Conservation (phyloP, 2,888 invertebrate genomes). For the Agriopis aurantiaria region DNA sequence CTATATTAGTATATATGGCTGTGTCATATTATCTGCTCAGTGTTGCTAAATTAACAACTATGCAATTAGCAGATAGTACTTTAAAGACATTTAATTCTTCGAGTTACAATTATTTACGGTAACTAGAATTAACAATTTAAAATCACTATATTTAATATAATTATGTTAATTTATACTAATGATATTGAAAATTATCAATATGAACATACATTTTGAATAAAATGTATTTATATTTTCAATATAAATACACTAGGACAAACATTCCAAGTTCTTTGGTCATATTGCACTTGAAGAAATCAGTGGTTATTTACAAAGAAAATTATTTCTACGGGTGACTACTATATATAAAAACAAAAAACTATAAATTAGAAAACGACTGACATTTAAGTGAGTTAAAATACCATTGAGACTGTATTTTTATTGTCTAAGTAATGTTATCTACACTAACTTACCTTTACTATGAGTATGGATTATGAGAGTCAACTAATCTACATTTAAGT, state of each 20-base stretch:
- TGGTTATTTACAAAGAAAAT: too few relatives aligned
- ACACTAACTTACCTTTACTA: constrained; percentile 2
- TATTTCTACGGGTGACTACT: too few relatives aligned
- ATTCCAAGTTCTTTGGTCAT: too few relatives aligned
- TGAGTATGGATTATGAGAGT: background rate
- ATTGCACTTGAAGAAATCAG: too few relatives aligned
- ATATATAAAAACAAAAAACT: too few relatives aligned
- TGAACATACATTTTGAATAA: background rate
- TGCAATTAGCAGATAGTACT: constrained; percentile 12
- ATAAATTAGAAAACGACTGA: too few relatives aligned
- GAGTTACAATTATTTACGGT: constrained; percentile 3
- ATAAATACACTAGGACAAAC: too few relatives aligned
- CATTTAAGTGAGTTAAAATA: background rate
- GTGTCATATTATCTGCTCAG: constrained; percentile 2
- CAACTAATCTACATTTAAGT: background rate
- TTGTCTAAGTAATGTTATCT: constrained; percentile 10
- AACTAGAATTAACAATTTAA: constrained; percentile 10
- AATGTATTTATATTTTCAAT: background rate
- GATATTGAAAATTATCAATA: background rate
- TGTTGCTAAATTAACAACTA: constrained; percentile 11
- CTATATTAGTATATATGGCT: too few relatives aligned
- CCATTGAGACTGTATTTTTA: constrained; percentile 6
- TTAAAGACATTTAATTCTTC: constrained; percentile 3
- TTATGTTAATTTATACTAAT: background rate
- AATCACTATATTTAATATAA: constrained; percentile 4